Evolutionary conservation across 2,113 vertebrate genomes (phyloP), one percentile per base, ranked within the genome.

Genomic region (Chinchilla lanigera): DNA sequence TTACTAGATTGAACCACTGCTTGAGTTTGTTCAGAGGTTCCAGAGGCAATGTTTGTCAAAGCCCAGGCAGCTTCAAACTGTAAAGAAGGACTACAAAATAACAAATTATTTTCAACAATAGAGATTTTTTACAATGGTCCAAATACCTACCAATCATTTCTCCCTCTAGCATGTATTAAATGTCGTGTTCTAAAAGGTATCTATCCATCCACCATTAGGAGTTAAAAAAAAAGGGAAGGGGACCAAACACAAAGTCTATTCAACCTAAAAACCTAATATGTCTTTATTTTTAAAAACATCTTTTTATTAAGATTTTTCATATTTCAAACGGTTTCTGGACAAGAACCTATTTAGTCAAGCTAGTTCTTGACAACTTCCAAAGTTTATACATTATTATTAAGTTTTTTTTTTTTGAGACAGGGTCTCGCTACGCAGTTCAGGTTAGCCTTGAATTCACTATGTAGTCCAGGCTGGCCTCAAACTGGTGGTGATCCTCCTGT

Each of bases 41-140:
- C 99, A 77, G 99, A 99, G 13, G 99, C 99, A 75, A 99, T 99
- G 99, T 99, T 99, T 98, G 99, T 99, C 97, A 99, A 98, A 98
- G 99, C 99, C 99, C 99, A 99, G 0, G 99, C 99, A 89, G 99
- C 99, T 98, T 99, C 99, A 97, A 99, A 99, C 98, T 99, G 99
- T 96, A 99, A 99, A 97, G 99, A 99, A 13, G 99, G 99, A 98
- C 99, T 99, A 97, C 7, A 97, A 96, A 96, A 77, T 35, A 89
- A 90, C 60, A 95, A 93, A 41, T 84, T 58, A 67, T 82, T 96
- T 95, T 90, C 86, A 94, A 58, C 6, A 92, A 78, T 2, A 24
- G 0, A 24, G 44, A 69, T 50, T 89, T 95, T 94, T 67, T 61
- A 94, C n/a, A 84, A 0, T 86, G 60, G 6, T 11, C 28, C 69